phyloP scores from a whole-genome alignment of 2,888 invertebrate genomes.

The Spisula subtruncata region DNA sequence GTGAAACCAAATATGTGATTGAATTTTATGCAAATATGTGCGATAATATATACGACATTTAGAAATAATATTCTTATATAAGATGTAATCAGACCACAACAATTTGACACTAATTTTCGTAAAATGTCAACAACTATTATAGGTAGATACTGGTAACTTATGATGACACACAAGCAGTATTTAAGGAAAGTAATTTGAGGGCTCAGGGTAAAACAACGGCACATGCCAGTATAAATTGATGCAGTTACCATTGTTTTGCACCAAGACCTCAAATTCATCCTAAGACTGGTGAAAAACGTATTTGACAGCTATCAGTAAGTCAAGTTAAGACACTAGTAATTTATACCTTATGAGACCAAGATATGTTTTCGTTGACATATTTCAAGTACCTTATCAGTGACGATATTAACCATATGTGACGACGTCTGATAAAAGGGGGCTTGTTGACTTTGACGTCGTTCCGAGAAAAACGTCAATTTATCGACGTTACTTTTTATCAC shows the following conservation, averaged over 20 bases:
- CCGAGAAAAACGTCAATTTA: too few relatives aligned
- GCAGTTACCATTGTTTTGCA: too few relatives aligned
- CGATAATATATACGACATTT: not conserved
- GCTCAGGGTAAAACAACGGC: too few relatives aligned
- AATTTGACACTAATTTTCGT: not conserved
- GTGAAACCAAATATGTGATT: not conserved
- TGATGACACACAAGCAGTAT: not conserved
- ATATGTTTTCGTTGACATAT: not conserved
- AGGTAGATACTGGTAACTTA: not conserved
- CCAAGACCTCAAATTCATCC: not conserved
- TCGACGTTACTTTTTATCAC: too few relatives aligned
- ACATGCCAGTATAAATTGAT: too few relatives aligned
- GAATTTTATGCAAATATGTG: not conserved
- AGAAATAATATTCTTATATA: not conserved
- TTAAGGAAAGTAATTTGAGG: not conserved
- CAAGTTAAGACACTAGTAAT: conserved; percentile 13
- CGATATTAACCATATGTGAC: too few relatives aligned
- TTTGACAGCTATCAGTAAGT: not conserved
- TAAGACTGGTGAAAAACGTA: too few relatives aligned
- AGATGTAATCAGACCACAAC: not conserved
- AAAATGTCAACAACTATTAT: not conserved
- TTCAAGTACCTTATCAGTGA: not conserved
- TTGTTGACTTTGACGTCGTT: too few relatives aligned
- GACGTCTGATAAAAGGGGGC: too few relatives aligned
- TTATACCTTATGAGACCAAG: not conserved